A percentile compares a stretch with the other conserved stretches of the same genome.
phyloP scores from a whole-genome alignment of 2,797 vertebrate species.

The Eulemur albifrons region DNA sequence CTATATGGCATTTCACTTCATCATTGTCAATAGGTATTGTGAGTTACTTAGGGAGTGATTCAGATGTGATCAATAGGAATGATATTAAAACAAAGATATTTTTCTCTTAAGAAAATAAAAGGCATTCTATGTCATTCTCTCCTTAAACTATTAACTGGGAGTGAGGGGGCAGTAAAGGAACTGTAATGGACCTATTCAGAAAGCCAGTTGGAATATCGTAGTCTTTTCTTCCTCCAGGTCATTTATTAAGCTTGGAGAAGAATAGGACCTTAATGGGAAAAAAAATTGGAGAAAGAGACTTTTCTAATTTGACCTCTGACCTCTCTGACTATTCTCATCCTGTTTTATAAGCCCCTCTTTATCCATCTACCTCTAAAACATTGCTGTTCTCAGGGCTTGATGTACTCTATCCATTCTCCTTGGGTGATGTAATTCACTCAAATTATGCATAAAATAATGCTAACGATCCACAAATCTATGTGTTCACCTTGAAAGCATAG shows the following conservation, averaged over 20 bases:
- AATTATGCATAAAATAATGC: background rate
- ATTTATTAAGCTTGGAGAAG: background rate
- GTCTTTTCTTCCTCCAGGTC: background rate
- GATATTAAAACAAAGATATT: background rate
- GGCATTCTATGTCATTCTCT: background rate
- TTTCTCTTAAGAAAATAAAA: background rate
- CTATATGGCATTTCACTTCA: background rate
- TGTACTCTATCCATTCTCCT: background rate
- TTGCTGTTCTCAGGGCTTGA: background rate
- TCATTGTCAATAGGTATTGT: background rate
- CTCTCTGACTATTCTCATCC: background rate
- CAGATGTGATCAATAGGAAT: background rate
- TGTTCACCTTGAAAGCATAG: background rate
- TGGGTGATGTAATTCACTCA: background rate
- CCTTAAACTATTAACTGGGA: background rate
- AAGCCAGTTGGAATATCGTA: background rate
- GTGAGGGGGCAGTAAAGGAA: background rate
- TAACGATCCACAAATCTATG: background rate
- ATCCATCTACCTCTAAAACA: background rate
- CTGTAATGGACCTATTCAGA: background rate
- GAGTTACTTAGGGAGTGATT: constrained; percentile 6
- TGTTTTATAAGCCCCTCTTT: background rate
- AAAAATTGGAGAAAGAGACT: background rate
- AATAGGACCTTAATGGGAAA: background rate
- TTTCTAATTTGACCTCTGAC: background rate